Base-by-base conservation (phyloP, 2,888 invertebrate genomes). In the Eumerus sabulonum region DNA sequence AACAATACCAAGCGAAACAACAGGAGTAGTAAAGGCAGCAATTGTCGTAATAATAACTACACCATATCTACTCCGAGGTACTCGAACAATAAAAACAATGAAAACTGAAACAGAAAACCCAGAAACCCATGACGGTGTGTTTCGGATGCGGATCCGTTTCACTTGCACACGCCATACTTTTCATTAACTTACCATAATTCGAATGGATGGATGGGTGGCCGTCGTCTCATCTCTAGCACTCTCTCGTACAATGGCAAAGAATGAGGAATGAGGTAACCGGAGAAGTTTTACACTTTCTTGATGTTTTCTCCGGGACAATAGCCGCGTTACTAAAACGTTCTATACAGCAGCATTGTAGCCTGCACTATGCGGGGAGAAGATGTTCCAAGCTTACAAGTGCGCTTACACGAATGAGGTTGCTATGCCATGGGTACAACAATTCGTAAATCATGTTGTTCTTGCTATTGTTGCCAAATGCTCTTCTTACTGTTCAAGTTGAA, bases 41-140 rank as follows among this genome's bases (percentile, higher is more conserved):
- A 79, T 79, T 74, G 74, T 74, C 68, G 60, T 60, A 64, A 74
- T 72, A 77, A 77, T 74, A 79, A 79, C 79, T 63, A 77, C 72
- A 64, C 27, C 53, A 76, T 40, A 17, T n/a, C 16, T 16, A 47
- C 9, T 9, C 27, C 3, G 2, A n/a, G 16, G 53, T 44, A 50
- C 57, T 57, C 60, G n/a, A n/a, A 50, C 56, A 48, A 57, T 77
- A 77, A 77, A 68, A 67, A 67, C 73, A 77, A 68, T 59, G 38
- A 42, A 27, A 27, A 27, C 27, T 27, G 27, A 27, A 27, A 7
- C 27, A 27, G 27, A 27, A 27, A 27, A 27, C 27, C 7, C n/a
- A n/a, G 27, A 27, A 27, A 27, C 27, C 72, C n/a, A n/a, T n/a
- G 73, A 73, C 77, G 68, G 67, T 68, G 70, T 76, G 35, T 45